Base-by-base conservation (phyloP, 2,888 invertebrate species). In the Bembecia ichneumoniformis region DNA sequence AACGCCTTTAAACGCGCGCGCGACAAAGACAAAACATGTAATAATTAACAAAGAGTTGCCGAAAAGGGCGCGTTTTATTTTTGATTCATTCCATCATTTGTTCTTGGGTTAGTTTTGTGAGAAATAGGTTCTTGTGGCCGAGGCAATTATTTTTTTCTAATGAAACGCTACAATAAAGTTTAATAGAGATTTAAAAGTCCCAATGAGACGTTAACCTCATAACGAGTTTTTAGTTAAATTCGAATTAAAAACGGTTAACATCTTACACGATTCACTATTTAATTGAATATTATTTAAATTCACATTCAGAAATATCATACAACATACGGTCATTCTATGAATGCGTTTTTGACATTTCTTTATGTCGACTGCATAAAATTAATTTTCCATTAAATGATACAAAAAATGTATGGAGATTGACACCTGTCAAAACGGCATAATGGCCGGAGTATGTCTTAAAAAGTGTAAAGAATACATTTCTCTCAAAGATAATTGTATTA, bases 1-100 rank as follows among this genome's bases (percentile, higher is more conserved):
- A 48, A 53, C 46, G 43, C 16, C 43, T n/a, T 43, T 44, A 35
- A 7, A 15, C 35, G 17, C n/a, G 44, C 28, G 51, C 48, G 35
- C 51, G 59, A 68, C 55, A 60, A 61, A 54, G 66, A 59, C 28
- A 52, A 54, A 48, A 43, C 49, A 28, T 52, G 52, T 58, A 57
- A 73, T 82, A 84, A 84, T 86, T 82, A 86, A 77, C 80, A 81
- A 83, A 80, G 77, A 70, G 69, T 77, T 68, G 82, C 84, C 84
- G 84, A 84, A 83, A 83, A 76, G 75, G 65, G 58, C 62, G 66
- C 70, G 73, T 74, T 74, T 70, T 64, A 62, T 64, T 68, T 45
- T 64, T 63, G 68, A 72, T 69, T 70, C 66, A 61, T 63, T 60
- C 60, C 67, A 62, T 68, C 78, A 77, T 79, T 79, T 77, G 77